phyloP scores from a whole-genome alignment of 2,797 vertebrate genomes.

The Tinamus major region DNA sequence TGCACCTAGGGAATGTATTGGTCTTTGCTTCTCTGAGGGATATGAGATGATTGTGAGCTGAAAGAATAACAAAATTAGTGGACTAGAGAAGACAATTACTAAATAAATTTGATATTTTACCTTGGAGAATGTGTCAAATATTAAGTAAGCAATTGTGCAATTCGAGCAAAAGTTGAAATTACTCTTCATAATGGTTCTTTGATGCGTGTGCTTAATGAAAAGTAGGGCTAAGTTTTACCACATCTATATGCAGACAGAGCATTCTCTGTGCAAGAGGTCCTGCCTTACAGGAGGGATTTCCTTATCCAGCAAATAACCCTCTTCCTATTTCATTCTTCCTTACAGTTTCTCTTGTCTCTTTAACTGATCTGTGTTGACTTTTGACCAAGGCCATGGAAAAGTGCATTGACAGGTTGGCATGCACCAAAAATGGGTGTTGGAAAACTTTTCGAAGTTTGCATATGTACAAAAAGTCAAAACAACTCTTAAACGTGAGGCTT shows the following conservation, averaged over 20 bases:
- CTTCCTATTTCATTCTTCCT: neutral
- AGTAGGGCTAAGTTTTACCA: neutral
- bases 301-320: neutral
- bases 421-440: neutral
- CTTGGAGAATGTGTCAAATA: neutral
- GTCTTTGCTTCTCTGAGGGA: neutral
- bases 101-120: neutral
- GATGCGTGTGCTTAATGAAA: neutral
- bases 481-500: neutral
- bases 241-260: neutral
- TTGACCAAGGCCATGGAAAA: neutral
- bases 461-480: neutral
- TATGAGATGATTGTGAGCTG: neutral
- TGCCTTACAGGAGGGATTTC: neutral
- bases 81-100: neutral
- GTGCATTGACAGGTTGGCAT: neutral
- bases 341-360: neutral
- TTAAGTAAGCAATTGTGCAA: neutral
- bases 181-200: neutral
- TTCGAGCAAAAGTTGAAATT: neutral
- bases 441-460: neutral
- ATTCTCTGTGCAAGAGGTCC: neutral
- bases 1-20: neutral
- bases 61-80: neutral
- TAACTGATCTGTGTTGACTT: neutral